phyloP scores from a whole-genome alignment of 2,797 vertebrate genomes.

The Rhinoraja longicauda region DNA sequence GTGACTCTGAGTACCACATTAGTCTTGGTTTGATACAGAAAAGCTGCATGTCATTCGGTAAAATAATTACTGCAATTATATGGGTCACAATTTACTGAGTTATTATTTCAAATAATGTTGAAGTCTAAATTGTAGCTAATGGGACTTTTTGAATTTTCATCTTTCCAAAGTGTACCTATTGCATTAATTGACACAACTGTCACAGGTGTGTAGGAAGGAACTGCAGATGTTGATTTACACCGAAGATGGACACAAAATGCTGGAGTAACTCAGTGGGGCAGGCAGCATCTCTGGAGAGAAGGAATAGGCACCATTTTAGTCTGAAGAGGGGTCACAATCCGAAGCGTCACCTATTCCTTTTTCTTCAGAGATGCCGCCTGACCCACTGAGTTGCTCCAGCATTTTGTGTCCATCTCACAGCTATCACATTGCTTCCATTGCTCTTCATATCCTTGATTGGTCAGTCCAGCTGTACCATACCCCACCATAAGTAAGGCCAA shows the following conservation, averaged over 20 bases:
- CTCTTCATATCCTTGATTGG: neutral
- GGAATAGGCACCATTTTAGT: too few relatives aligned
- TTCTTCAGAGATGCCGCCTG: too few relatives aligned
- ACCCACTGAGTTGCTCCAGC: too few relatives aligned
- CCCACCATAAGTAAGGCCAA: neutral
- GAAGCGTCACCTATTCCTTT: too few relatives aligned
- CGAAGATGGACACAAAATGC: too few relatives aligned
- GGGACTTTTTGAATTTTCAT: neutral
- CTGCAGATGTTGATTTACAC: too few relatives aligned
- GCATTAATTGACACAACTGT: neutral
- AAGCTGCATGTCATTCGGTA: slow-evolving; percentile 1
- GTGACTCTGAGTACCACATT: neutral
- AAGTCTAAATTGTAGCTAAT: neutral
- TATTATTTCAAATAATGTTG: neutral
- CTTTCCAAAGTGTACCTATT: neutral
- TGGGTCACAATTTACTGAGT: neutral
- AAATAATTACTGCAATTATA: neutral
- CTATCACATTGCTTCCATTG: neutral
- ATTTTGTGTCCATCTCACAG: neutral
- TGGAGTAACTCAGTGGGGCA: too few relatives aligned
- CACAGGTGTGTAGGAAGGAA: too few relatives aligned
- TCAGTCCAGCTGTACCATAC: neutral
- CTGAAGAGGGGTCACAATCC: too few relatives aligned
- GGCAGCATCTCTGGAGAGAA: too few relatives aligned
- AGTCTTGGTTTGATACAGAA: neutral